Conservation (phyloP, 2,888 invertebrate genomes). For the Pteria penguin region DNA sequence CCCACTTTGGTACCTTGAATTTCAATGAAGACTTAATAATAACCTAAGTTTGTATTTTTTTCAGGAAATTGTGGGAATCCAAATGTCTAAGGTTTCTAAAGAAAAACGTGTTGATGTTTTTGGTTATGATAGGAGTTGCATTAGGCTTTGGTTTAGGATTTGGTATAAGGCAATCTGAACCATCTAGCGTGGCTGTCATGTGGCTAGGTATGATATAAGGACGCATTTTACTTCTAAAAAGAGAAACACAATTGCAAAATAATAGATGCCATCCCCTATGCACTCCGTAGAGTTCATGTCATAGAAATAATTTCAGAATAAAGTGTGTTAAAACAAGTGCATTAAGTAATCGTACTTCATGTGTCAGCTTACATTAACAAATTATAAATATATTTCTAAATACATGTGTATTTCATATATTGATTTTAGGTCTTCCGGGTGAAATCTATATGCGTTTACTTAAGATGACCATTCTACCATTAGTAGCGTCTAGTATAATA, state of each 20-base stretch:
- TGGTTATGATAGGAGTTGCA: conserved; percentile 13
- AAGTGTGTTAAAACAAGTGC: neutral
- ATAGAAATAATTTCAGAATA: neutral
- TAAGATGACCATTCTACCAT: conserved; percentile 18
- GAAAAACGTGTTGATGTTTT: neutral
- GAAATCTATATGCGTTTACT: conserved; percentile 22
- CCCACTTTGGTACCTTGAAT: too few relatives aligned
- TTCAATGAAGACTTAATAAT: too few relatives aligned
- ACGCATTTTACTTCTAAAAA: too few relatives aligned
- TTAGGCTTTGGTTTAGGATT: conserved; percentile 26
- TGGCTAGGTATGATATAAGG: conserved; percentile 27
- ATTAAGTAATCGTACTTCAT: too few relatives aligned
- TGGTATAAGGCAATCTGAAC: conserved; percentile 6
- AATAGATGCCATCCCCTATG: too few relatives aligned
- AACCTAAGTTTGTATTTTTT: too few relatives aligned
- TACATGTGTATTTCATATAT: neutral
- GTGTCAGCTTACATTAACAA: too few relatives aligned
- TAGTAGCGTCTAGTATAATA: conserved; percentile 18
- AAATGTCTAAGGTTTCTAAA: conserved; percentile 6
- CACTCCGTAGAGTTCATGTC: neutral
- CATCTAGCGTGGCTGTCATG: neutral
- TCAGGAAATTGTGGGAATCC: too few relatives aligned
- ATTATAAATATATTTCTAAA: too few relatives aligned
- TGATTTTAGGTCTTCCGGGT: conserved; percentile 4
- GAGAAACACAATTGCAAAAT: too few relatives aligned